These are phyloP conservation scores for Scaptomyza flava DNA, from an alignment of 2,888 invertebrate genomes.

Conservation along the genomic window DNA sequence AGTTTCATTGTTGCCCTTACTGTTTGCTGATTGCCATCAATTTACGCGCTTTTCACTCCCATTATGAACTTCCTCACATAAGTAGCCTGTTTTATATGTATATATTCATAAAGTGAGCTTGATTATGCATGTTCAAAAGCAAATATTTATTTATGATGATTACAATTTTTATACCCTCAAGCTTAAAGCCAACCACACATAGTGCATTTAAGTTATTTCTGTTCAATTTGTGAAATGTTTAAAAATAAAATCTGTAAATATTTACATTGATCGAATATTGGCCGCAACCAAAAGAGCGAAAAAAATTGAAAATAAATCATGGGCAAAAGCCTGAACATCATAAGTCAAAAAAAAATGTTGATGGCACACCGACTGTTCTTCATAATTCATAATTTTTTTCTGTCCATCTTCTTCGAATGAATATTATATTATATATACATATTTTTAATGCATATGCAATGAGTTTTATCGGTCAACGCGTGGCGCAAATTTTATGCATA, in stretches of 20 bases:
- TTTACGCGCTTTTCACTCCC: conserved; percentile 26
- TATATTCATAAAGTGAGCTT: not conserved
- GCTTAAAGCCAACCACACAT: conserved; percentile 6
- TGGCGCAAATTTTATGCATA: conserved; percentile 23
- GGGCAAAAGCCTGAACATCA: conserved; percentile 26
- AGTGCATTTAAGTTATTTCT: conserved; percentile 13
- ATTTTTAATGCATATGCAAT: conserved; percentile 19
- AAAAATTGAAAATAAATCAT: conserved; percentile 48
- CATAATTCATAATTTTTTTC: conserved; percentile 29
- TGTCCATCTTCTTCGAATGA: conserved; percentile 1
- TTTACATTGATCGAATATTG: conserved; percentile 65
- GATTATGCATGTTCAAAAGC: conserved; percentile 1
- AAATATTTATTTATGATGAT: conserved; percentile 63
- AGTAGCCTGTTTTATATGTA: not conserved
- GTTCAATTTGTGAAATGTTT: conserved; percentile 51
- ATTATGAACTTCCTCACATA: conserved; percentile 44
- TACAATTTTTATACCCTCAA: conserved; percentile 13
- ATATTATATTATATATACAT: not conserved
- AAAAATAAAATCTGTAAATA: conserved; percentile 74
- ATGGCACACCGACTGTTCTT: conserved; percentile 21
- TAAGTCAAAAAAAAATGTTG: not conserved
- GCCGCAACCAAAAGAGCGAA: conserved; percentile 14
- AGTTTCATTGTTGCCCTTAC: not conserved
- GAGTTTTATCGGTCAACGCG: conserved; percentile 19
- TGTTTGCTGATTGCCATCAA: conserved; percentile 29